Evolutionary conservation across 2,113 vertebrate species (phyloP).

Genomic region (Onychostruthus taczanowskii): DNA sequence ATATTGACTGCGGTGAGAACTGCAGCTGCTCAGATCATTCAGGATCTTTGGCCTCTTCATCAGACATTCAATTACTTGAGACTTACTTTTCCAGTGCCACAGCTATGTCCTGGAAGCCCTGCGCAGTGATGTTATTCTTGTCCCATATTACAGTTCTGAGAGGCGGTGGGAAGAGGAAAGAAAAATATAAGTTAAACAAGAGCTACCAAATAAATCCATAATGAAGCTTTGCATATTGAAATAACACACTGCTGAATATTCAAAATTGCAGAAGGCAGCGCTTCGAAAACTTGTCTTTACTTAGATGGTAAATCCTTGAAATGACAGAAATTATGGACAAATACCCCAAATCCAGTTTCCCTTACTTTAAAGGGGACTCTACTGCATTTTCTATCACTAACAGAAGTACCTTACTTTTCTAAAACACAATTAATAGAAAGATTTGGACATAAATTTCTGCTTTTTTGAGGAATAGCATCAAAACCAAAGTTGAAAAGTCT

Average conservation of each 20-base stretch:
- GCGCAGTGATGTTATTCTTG: slow-evolving; percentile 92
- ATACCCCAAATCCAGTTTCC: not conserved
- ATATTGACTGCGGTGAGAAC: not conserved
- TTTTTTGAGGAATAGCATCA: not conserved
- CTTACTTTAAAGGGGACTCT: not conserved
- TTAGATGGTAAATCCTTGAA: not conserved
- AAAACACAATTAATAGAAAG: not conserved
- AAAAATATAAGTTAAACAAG: not conserved
- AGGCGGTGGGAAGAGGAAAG: not conserved
- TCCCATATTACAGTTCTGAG: slow-evolving; percentile 97
- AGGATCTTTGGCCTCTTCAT: not conserved
- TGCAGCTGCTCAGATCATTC: not conserved
- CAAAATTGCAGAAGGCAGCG: not conserved
- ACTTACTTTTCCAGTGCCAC: slow-evolving; percentile 96
- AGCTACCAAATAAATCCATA: not conserved
- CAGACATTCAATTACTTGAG: not conserved
- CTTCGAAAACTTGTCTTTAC: not conserved
- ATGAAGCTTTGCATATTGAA: not conserved
- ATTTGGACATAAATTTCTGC: not conserved
- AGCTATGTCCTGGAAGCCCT: slow-evolving; percentile 96
- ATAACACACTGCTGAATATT: not conserved
- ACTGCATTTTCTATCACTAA: not conserved
- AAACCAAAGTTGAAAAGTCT: not conserved
- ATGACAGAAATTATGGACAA: not conserved
- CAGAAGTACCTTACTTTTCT: not conserved